A percentile compares a stretch with the other conserved stretches of the same genome.
Conservation (phyloP, 2,888 invertebrate genomes). For the Anticlea derivata region DNA sequence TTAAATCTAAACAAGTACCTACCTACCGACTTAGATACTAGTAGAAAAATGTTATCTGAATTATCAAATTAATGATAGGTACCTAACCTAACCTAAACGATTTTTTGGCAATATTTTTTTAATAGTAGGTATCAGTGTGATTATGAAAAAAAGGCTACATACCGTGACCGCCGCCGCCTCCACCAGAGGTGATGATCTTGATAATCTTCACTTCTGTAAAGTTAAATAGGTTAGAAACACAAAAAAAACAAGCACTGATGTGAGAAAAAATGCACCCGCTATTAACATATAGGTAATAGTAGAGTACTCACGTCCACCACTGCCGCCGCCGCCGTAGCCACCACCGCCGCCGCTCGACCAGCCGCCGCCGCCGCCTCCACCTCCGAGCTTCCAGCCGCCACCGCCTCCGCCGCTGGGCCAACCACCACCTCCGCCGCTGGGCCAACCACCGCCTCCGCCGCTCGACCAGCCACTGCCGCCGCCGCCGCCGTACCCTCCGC, state of each 20-base stretch:
- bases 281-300: background rate
- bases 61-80: too few species aligned
- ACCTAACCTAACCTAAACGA: too few species aligned
- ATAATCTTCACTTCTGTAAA: constrained; percentile 67
- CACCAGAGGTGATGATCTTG: constrained; percentile 63
- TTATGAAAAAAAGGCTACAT: constrained; percentile 29
- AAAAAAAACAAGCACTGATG: too few species aligned
- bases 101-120: too few species aligned
- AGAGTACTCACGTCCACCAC: constrained; percentile 46
- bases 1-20: too few species aligned
- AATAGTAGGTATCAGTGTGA: too few species aligned
- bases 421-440: constrained; percentile 43
- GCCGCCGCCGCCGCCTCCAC: constrained; percentile 50
- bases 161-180: constrained; percentile 59
- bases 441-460: constrained; percentile 49
- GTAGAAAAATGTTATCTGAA: too few species aligned
- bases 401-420: constrained; percentile 41
- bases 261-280: too few species aligned
- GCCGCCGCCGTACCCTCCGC: constrained; percentile 49
- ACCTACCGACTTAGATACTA: too few species aligned
- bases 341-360: constrained; percentile 38
- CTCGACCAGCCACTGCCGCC: constrained; percentile 45
- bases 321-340: constrained; percentile 44
- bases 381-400: constrained; percentile 42
- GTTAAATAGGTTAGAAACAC: background rate